Evolutionary conservation across 1,140 invertebrate species (phyloP), one percentile per base, ranked within the genome.

Genomic region (Holotrichia oblita): DNA sequence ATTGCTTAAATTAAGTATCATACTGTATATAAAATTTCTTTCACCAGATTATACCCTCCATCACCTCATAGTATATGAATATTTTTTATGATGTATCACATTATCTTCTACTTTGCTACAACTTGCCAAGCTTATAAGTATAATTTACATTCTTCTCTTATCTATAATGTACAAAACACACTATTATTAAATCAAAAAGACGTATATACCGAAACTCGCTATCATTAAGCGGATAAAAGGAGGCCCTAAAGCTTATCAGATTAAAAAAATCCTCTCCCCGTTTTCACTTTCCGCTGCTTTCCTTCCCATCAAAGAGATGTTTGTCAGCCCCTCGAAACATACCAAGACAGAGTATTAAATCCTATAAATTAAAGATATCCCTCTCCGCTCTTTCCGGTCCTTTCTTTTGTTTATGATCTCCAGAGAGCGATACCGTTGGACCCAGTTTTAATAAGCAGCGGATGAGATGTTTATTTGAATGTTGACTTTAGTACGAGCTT

Each of bases 401-500:
- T 20, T 17, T 12, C 61, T 64, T 64, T 64, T 64, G 61, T 64
- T 48, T 64, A 64, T 27, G 61, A 64, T 64, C 61, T 27, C 17
- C 20, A 64, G 61, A 64, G 24, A 17, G 61, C 61, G 61, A 64
- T 24, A 64, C 6, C 61, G 61, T 64, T 20, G 14, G 17, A 27
- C n/a, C 61, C 8, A 22, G 61, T 17, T 64, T 22, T 64, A 64
- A 64, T 64, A 64, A 64, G 61, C 61, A 20, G n/a, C 61, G 61
- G 61, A 64, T 64, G 61, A 64, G 61, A 64, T 64, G 61, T 64
- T 64, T 64, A 64, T 64, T 64, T 64, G 61, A 64, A 64, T 64
- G 61, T 64, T 64, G 61, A 27, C 61, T 12, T 64, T 64, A 20
- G 61, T 64, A 64, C 61, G 9, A 12, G 61, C 17, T 3, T 64